Evolutionary conservation across 2,797 vertebrate species (phyloP).

Genomic region (Pelodytes ibericus): DNA sequence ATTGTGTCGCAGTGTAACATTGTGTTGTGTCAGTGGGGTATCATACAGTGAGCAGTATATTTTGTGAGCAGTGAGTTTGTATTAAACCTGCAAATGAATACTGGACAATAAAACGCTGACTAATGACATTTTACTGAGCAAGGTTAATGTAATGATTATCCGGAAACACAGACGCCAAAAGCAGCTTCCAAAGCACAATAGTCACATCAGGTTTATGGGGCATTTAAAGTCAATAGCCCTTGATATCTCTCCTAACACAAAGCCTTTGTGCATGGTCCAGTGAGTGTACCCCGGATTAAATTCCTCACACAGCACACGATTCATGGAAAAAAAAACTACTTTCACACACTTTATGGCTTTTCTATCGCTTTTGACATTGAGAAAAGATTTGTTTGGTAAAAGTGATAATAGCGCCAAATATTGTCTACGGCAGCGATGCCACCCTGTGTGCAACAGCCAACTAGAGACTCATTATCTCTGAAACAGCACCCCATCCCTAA

Average conservation of each 20-base stretch:
- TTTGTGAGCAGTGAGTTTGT: constrained; percentile 38
- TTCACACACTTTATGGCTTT: constrained; percentile 17
- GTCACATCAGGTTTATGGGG: constrained; percentile 55
- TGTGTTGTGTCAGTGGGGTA: neutral
- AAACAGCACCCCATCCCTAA: too few species aligned
- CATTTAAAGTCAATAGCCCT: constrained; percentile 56
- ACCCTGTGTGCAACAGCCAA: too few species aligned
- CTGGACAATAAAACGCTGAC: constrained; percentile 55
- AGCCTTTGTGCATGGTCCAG: constrained; percentile 50
- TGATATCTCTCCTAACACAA: constrained; percentile 57
- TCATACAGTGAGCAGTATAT: neutral
- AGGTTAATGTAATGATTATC: constrained; percentile 48
- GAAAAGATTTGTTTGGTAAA: constrained; percentile 11
- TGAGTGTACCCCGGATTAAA: constrained; percentile 45
- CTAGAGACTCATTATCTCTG: too few species aligned
- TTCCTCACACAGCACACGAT: constrained; percentile 7
- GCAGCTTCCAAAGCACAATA: constrained; percentile 48
- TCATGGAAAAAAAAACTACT: constrained; percentile 25
- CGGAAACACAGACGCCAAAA: constrained; percentile 46
- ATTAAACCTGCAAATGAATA: constrained; percentile 55
- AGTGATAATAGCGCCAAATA: neutral
- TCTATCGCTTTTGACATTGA: constrained; percentile 27
- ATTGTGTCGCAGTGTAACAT: constrained; percentile 14
- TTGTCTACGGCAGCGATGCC: too few species aligned
- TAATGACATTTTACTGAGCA: constrained; percentile 57